Evolutionary conservation across 2,888 invertebrate species (phyloP).

Genomic region (Leptinotarsa peninsularis): DNA sequence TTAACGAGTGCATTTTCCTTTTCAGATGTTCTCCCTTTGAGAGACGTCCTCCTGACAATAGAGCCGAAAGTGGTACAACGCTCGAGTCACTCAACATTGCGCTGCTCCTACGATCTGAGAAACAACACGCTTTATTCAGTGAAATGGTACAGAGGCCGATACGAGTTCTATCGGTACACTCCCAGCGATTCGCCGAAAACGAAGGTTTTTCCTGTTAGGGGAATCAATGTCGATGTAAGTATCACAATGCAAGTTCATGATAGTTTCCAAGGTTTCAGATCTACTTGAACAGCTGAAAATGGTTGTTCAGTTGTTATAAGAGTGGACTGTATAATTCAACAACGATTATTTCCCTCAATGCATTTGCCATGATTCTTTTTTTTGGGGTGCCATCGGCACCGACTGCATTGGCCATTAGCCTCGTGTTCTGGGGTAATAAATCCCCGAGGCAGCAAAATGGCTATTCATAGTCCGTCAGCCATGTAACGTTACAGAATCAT

Average conservation of each 20-base stretch:
- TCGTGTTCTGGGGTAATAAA: too few species aligned
- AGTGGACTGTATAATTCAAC: too few species aligned
- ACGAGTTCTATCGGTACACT: constrained; percentile 87
- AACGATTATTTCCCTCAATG: too few species aligned
- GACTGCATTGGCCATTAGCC: too few species aligned
- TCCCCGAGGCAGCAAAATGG: too few species aligned
- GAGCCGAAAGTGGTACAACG: constrained; percentile 78
- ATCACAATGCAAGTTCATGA: neutral
- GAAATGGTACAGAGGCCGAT: constrained; percentile 87
- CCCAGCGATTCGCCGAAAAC: constrained; percentile 77
- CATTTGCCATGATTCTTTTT: too few species aligned
- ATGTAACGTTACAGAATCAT: too few species aligned
- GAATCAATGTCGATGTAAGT: constrained; percentile 72
- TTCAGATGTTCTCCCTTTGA: constrained; percentile 75
- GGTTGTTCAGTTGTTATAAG: too few species aligned
- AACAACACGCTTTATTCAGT: constrained; percentile 82
- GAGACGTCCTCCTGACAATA: constrained; percentile 78
- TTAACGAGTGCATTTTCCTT: constrained; percentile 37
- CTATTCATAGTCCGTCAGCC: too few species aligned
- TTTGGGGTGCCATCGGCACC: too few species aligned
- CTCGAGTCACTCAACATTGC: constrained; percentile 76
- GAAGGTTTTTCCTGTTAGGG: constrained; percentile 79
- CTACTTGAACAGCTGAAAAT: neutral
- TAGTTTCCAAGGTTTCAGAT: neutral
- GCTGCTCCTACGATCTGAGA: constrained; percentile 83